Percentiles rank a stretch among this genome's conserved stretches.
phyloP scores from a whole-genome alignment of 2,113 vertebrate genomes.

The Ptyas mucosa region DNA sequence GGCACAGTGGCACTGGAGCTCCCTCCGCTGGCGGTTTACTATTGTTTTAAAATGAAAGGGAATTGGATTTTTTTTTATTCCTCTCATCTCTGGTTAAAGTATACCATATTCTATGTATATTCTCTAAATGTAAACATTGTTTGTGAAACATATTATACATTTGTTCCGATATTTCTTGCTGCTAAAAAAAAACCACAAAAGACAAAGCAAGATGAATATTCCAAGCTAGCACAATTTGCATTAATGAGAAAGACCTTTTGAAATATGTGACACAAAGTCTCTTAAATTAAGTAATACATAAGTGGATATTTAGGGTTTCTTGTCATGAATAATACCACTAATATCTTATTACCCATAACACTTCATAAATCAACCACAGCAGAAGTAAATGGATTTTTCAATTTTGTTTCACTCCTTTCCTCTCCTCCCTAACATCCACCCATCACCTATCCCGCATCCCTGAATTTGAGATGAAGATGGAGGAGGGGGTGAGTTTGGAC shows the following conservation, averaged over 20 bases:
- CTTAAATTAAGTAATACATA: neutral
- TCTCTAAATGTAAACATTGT: neutral
- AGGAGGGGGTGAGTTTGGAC: neutral
- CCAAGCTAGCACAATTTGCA: neutral
- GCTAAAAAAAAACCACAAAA: neutral
- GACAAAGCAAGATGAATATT: neutral
- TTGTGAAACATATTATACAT: neutral
- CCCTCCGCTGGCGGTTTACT: neutral
- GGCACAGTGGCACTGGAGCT: neutral
- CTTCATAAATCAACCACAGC: neutral
- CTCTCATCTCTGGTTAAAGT: neutral
- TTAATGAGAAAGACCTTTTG: neutral
- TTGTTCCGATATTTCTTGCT: neutral
- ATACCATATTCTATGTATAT: neutral
- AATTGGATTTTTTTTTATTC: neutral
- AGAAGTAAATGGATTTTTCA: neutral
- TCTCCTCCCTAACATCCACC: neutral
- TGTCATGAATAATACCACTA: too few species aligned
- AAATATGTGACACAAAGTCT: neutral
- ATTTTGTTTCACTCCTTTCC: neutral
- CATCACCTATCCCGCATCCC: neutral
- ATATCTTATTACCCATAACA: neutral
- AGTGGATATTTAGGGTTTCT: neutral
- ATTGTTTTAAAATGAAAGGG: neutral
- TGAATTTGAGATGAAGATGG: neutral